Evolutionary conservation across 2,888 invertebrate genomes (phyloP).

Genomic region (Neria commutata): DNA sequence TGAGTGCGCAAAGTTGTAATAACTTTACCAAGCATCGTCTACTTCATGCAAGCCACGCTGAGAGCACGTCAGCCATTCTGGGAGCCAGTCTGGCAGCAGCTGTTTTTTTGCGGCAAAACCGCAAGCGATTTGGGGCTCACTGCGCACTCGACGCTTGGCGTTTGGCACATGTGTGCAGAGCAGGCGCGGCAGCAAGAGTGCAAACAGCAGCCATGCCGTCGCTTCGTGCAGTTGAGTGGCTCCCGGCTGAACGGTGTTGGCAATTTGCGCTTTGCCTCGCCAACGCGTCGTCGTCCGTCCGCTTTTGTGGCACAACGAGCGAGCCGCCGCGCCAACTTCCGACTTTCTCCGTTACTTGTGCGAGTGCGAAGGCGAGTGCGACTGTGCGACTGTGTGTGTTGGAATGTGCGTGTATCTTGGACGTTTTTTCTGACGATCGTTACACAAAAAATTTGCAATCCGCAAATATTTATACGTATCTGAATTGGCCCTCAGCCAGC

Average conservation of each 20-base stretch:
- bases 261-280: slow-evolving; percentile 5
- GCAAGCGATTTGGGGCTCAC: neutral
- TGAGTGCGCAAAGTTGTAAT: too few species aligned
- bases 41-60: too few species aligned
- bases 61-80: too few species aligned
- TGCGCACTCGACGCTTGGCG: neutral
- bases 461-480: neutral
- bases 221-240: neutral
- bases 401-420: neutral
- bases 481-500: neutral
- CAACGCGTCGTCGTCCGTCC: neutral
- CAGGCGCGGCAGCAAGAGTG: neutral
- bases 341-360: slow-evolving; percentile 23
- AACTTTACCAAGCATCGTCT: too few species aligned
- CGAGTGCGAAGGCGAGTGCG: neutral
- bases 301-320: neutral
- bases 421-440: slow-evolving; percentile 6
- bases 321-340: slow-evolving; percentile 9
- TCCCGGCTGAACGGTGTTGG: slow-evolving; percentile 2
- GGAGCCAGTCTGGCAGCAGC: too few species aligned
- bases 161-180: neutral
- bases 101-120: too few species aligned
- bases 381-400: too few species aligned
- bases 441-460: slow-evolving; percentile 10
- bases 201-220: neutral